Evolutionary conservation across 2,113 vertebrate genomes (phyloP), one percentile per base, ranked within the genome.

Genomic region (Cyprinodon brontotheroides): DNA sequence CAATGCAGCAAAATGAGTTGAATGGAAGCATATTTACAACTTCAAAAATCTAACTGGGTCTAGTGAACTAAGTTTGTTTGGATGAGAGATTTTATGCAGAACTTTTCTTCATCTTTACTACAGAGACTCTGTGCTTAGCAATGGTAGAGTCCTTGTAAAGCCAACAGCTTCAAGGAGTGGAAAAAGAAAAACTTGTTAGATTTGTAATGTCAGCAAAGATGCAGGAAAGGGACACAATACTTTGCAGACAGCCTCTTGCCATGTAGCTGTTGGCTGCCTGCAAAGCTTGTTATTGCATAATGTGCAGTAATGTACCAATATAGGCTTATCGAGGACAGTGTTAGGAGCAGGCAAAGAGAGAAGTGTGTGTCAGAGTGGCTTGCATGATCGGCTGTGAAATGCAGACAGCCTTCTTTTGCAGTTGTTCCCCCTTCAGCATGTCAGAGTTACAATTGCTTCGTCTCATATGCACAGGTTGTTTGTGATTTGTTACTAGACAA

Each of bases 401-500:
- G 63, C 71, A 64, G 40, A 50, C 61, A 0, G 67, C 78, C 68
- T 73, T 59, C 61, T 12, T 66, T 39, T 22, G 69, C 76, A 79
- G 81, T 65, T 29, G 12, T 70, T 22, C 45, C 48, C 68, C 68
- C 62, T 29, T 72, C 79, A 61, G 68, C 69, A 45, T 68, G 38
- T 3, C 50, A 61, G 67, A 82, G 67, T 81, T 79, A 72, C 65
- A 78, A 50, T 73, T 15, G 64, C 65, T 37, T 5, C 65, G 60
- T 82, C 66, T 77, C 78, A 41, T 72, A 64, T 11, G 17, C 68
- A 74, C 65, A 62, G 83, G 82, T 78, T 82, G 75, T 75, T 75
- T 77, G 72, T 79, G 78, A 82, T 76, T 83, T 75, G 80, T 82
- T 74, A 83, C 82, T 77, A 66, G 70, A 72, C 70, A 75, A 84